Conservation (phyloP, 2,888 invertebrate species). For the Aspidiotus rigidus region DNA sequence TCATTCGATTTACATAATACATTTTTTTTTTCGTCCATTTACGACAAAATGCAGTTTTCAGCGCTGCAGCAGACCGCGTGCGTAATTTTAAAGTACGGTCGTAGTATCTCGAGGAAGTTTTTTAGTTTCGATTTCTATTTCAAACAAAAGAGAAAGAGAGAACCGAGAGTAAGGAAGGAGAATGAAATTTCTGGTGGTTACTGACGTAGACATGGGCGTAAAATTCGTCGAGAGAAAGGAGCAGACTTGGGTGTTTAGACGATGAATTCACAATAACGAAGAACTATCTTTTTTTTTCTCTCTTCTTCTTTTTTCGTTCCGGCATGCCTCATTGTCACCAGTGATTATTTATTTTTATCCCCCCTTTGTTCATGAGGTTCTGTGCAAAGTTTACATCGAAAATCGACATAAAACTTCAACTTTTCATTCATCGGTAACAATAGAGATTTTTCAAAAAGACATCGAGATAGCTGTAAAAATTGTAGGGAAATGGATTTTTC, state of each 20-base stretch:
- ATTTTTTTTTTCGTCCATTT: too few relatives aligned
- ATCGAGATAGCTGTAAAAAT: slow-evolving; percentile 33
- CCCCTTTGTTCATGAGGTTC: slow-evolving; percentile 32
- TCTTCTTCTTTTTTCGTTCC: slow-evolving; percentile 17
- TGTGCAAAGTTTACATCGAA: slow-evolving; percentile 31
- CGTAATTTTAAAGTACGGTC: too few relatives aligned
- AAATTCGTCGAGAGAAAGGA: background rate
- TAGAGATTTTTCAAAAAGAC: slow-evolving; percentile 33
- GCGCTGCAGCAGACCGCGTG: too few relatives aligned
- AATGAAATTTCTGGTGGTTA: too few relatives aligned
- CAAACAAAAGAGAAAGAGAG: too few relatives aligned
- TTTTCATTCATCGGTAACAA: slow-evolving; percentile 32
- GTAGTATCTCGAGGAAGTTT: background rate
- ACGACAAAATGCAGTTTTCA: too few relatives aligned
- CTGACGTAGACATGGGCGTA: too few relatives aligned
- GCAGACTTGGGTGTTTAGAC: background rate
- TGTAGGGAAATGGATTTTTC: slow-evolving; percentile 32
- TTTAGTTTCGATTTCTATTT: too few relatives aligned
- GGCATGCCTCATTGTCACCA: slow-evolving; percentile 32
- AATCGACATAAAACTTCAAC: slow-evolving; percentile 33
- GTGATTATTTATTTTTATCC: slow-evolving; percentile 31
- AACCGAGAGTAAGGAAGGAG: too few relatives aligned
- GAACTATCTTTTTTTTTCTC: background rate
- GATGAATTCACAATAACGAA: background rate
- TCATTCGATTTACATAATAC: too few relatives aligned